Evolutionary conservation across 2,888 invertebrate genomes (phyloP), one percentile per base, ranked within the genome.

Genomic region (Drosophila phalerata): DNA sequence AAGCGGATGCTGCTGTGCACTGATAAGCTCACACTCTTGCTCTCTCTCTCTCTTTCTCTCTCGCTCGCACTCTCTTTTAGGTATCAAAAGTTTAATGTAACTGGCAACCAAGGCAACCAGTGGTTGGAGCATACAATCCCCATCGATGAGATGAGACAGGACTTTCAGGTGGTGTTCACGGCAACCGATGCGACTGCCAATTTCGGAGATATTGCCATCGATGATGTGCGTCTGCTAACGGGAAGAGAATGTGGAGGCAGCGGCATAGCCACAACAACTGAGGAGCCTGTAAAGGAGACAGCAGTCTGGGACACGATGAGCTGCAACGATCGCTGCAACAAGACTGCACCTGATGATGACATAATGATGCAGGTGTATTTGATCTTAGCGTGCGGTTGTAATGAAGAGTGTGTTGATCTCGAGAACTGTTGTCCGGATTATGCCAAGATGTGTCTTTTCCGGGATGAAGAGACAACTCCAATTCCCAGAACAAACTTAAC

Each of bases 191-290:
- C 96, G 0, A 78, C 83, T 0, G 94, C 94, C 22, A 95, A 94
- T 74, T 94, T 95, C 8, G 96, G 96, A 58, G 97, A 97, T 88
- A 95, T 96, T 37, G 97, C 97, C 0, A 94, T 97, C 13, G 97
- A 97, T 79, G 97, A 97, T 89, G 95, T 97, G 0, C 93, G 94
- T 8, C 92, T 97, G 32, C 92, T 95, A 30, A 94, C 94, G 34
- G 91, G 89, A 32, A 74, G 61, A 0, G 88, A 91, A 0, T 92
- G 92, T 63, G 83, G 79, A 1, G 57, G 52, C 1, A 47, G 51
- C 0, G 60, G 0, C 0, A 25, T 32, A 32, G 74, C 19, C 28
- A 80, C 55, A 34, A 85, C 61, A 28, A 61, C 77, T 1, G 88
- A 79, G 17, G 49, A 11, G 19, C 30, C 56, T 0, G 37, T 57